phyloP scores from a whole-genome alignment of 2,888 invertebrate species.

The Hololepta plana region DNA sequence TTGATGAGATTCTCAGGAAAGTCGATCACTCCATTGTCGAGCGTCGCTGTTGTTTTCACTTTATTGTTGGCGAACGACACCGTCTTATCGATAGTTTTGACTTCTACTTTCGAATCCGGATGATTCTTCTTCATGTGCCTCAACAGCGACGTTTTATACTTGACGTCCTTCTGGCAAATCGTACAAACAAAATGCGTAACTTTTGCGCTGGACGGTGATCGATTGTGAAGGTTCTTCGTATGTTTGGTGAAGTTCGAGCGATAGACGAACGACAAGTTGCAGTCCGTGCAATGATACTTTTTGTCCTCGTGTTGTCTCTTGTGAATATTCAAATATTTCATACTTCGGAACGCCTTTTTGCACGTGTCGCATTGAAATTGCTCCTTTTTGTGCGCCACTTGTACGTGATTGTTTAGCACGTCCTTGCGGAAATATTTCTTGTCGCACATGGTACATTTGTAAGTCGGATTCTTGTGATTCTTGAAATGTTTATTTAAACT shows the following conservation, averaged over 20 bases:
- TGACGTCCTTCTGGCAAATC: constrained; percentile 20
- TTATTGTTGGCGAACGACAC: too few relatives aligned
- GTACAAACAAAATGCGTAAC: constrained; percentile 15
- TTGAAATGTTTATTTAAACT: too few relatives aligned
- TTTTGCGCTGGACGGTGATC: too few relatives aligned
- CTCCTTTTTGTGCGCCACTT: constrained; percentile 6
- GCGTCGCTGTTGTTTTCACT: too few relatives aligned
- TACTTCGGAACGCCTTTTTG: constrained; percentile 7
- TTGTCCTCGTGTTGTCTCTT: too few relatives aligned
- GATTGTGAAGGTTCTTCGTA: too few relatives aligned
- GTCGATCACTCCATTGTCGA: too few relatives aligned
- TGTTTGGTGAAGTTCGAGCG: too few relatives aligned
- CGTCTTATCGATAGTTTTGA: constrained; percentile 5
- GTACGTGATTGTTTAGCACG: constrained; percentile 7
- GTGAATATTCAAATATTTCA: constrained; percentile 9
- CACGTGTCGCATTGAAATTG: constrained; percentile 8
- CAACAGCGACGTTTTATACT: constrained; percentile 20
- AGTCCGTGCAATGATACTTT: too few relatives aligned
- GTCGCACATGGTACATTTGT: constrained; percentile 7
- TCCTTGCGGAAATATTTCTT: constrained; percentile 6
- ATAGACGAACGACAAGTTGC: too few relatives aligned
- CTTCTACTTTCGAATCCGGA: constrained; percentile 10
- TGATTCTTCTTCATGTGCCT: constrained; percentile 21
- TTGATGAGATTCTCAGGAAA: too few relatives aligned
- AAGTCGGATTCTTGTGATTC: too few relatives aligned